Percentiles rank a stretch among this genome's conserved stretches.
phyloP scores from a whole-genome alignment of 2,888 invertebrate species.

The Cheilosia vernalis region DNA sequence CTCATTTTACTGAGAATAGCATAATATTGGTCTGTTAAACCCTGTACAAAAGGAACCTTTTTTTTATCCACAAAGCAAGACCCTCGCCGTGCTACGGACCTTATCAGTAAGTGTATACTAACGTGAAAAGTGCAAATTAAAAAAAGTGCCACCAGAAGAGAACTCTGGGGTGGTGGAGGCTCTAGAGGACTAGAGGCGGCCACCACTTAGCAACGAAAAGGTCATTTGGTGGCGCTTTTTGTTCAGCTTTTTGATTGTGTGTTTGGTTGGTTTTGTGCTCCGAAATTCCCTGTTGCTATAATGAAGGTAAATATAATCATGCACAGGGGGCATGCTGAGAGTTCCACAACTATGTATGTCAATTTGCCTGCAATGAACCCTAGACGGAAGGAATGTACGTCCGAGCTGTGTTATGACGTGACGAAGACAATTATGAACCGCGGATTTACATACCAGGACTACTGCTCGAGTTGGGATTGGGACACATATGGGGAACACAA shows the following conservation, averaged over 20 bases:
- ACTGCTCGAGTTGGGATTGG: constrained; percentile 12
- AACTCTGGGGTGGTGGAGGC: constrained; percentile 6
- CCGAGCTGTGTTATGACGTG: constrained; percentile 61
- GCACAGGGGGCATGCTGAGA: constrained; percentile 10
- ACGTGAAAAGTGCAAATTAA: constrained; percentile 73
- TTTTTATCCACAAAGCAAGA: background rate
- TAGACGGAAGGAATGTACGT: constrained; percentile 6
- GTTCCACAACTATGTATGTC: constrained; percentile 34
- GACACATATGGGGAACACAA: background rate
- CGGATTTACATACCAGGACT: constrained; percentile 64
- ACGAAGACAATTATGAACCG: constrained; percentile 73
- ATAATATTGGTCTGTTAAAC: constrained; percentile 39
- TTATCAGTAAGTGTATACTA: constrained; percentile 43
- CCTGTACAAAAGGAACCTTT: constrained; percentile 39
- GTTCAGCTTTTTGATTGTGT: constrained; percentile 22
- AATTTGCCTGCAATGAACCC: constrained; percentile 50
- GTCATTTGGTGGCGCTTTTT: constrained; percentile 56
- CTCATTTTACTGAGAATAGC: constrained; percentile 25
- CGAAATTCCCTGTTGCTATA: constrained; percentile 59
- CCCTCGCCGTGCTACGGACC: background rate
- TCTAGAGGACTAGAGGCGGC: constrained; percentile 2
- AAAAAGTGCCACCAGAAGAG: constrained; percentile 47
- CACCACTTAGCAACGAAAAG: constrained; percentile 50
- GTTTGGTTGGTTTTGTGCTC: constrained; percentile 20
- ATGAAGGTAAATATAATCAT: constrained; percentile 59